Conservation (phyloP, 2,888 invertebrate species). For the Blomia tropicalis region DNA sequence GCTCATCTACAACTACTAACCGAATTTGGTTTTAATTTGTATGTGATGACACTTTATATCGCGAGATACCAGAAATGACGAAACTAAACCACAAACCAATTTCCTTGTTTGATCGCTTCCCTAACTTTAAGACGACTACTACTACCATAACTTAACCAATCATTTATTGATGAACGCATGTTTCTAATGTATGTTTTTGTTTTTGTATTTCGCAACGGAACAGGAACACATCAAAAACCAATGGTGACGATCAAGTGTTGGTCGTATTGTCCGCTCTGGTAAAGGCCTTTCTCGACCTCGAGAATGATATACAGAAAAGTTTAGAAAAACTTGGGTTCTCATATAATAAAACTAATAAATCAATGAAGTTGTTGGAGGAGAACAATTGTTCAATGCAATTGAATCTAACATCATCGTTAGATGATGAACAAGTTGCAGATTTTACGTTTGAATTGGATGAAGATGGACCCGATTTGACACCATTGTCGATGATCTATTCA, state of each 20-base stretch:
- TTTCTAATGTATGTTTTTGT: too few species aligned
- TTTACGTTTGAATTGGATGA: slow-evolving; percentile 26
- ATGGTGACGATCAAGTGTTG: slow-evolving; percentile 28
- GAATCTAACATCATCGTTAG: slow-evolving; percentile 16
- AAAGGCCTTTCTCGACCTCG: slow-evolving; percentile 29
- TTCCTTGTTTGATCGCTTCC: too few species aligned
- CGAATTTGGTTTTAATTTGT: too few species aligned
- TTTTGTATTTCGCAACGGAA: slow-evolving; percentile 26
- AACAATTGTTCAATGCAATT: too few species aligned
- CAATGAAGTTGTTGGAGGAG: neutral
- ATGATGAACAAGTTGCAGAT: slow-evolving; percentile 26
- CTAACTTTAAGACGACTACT: too few species aligned
- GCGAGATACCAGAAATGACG: too few species aligned
- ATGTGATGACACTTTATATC: too few species aligned
- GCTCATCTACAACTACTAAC: too few species aligned
- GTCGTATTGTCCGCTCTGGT: slow-evolving; percentile 29
- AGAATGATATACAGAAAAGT: slow-evolving; percentile 28
- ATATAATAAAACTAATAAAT: slow-evolving; percentile 15
- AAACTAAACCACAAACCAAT: too few species aligned
- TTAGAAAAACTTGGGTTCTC: slow-evolving; percentile 28
- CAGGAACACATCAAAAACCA: too few species aligned
- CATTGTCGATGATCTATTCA: slow-evolving; percentile 26
- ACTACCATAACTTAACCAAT: too few species aligned
- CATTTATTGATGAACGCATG: too few species aligned
- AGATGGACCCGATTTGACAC: slow-evolving; percentile 29